phyloP scores from a whole-genome alignment of 1,140 invertebrate genomes.

The Danaus melanippus region DNA sequence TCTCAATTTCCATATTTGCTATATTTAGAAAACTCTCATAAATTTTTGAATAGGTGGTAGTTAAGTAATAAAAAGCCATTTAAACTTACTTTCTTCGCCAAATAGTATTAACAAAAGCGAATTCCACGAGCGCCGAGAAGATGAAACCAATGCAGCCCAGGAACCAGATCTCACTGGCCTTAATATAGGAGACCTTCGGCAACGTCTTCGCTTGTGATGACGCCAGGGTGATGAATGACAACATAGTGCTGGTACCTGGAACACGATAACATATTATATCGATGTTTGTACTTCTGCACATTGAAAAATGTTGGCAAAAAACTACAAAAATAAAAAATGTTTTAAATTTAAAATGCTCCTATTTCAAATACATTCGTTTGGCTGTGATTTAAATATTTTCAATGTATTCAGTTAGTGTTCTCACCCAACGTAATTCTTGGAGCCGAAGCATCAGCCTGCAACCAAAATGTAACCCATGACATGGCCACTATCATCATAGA shows the following conservation, averaged over 20 bases:
- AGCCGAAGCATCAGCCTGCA: slow-evolving; percentile 88
- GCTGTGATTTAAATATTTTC: not conserved
- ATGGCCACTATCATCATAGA: slow-evolving; percentile 90
- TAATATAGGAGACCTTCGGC: slow-evolving; percentile 92
- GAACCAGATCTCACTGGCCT: slow-evolving; percentile 92
- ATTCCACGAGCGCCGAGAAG: slow-evolving; percentile 89
- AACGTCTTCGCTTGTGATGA: slow-evolving; percentile 86
- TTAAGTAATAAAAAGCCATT: slow-evolving; percentile 4
- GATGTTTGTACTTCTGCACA: not conserved
- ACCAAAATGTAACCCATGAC: slow-evolving; percentile 93
- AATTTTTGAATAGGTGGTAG: too few relatives aligned
- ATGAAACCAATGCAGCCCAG: slow-evolving; percentile 88
- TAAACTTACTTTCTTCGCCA: slow-evolving; percentile 83
- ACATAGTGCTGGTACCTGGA: slow-evolving; percentile 85
- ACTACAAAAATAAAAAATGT: too few relatives aligned
- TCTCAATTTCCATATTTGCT: too few relatives aligned
- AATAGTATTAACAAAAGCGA: slow-evolving; percentile 92
- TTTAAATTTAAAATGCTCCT: too few relatives aligned
- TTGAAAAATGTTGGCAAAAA: too few relatives aligned
- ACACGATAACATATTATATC: slow-evolving; percentile 12
- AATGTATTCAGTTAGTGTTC: slow-evolving; percentile 5
- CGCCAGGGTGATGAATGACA: slow-evolving; percentile 89
- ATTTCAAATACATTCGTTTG: too few relatives aligned
- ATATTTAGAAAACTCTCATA: too few relatives aligned
- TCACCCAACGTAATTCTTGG: slow-evolving; percentile 84